Evolutionary conservation across 1,140 invertebrate species (phyloP), one percentile per base, ranked within the genome.

Genomic region (Procambarus virginalis): DNA sequence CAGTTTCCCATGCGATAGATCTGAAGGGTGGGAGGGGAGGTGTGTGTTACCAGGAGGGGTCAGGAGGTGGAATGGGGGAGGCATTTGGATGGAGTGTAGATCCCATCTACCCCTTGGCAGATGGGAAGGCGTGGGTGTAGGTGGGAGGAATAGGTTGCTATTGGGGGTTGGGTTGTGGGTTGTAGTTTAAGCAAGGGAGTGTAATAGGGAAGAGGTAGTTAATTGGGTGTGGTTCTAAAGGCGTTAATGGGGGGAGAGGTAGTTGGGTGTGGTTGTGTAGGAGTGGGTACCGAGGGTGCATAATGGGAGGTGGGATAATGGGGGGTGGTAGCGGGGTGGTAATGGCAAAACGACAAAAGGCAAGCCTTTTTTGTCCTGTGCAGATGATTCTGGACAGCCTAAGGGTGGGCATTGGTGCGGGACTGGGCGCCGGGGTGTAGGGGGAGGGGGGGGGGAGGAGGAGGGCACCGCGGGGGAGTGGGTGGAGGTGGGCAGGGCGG

Each of bases 311-410:
- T 64, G 14, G 12, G 60, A 4, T 20, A 64, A 55, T 55, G 51
- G 51, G 68, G 34, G 20, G 64, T 14, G 79, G 55, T 14, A 17
- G 14, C 20, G 70, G 17, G 48, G 9, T 34, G 49, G 70, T 9
- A 8, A 8, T n/a, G 45, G 84, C 6, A 9, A 17, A 60, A 34
- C 4, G 55, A 88, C 75, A 79, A 86, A 60, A 49, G 75, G 34
- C n/a, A 45, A 70, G 84, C 70, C 70, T 76, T 78, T 34, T 86
- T 86, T 77, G 75, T 76, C 20, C 84, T 60, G 22, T 60, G 34
- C 75, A 78, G 49, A 78, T 64, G 75, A 60, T 22, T 8, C 9
- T 14, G 76, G 68, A 64, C 49, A 73, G 55, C 77, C 20, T n/a
- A 22, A 14, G 34, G 83, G 70, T 34, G 55, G 73, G 4, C 17